These are phyloP conservation scores for Theretra japonica DNA, from an alignment of 2,888 invertebrate species.

Conservation along the genomic window DNA sequence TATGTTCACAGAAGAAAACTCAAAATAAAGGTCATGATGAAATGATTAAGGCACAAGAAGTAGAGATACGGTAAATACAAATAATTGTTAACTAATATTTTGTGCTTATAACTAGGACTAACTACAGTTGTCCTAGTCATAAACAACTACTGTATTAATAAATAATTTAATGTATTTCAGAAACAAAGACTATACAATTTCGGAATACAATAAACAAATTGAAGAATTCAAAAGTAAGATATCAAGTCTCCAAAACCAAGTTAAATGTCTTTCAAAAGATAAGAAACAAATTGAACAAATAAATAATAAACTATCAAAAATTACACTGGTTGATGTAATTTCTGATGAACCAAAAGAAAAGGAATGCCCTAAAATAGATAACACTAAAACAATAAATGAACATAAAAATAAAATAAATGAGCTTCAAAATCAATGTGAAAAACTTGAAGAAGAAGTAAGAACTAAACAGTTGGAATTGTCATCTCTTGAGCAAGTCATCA, in stretches of 20 bases:
- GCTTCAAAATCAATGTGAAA: constrained; percentile 68
- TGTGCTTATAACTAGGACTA: not conserved
- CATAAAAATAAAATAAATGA: constrained; percentile 60
- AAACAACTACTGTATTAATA: constrained; percentile 9
- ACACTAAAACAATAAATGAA: constrained; percentile 45
- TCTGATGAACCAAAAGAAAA: constrained; percentile 33
- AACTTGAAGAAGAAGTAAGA: constrained; percentile 71
- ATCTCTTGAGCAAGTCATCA: constrained; percentile 75
- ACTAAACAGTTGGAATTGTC: constrained; percentile 73
- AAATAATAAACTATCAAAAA: constrained; percentile 37
- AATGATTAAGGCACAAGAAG: constrained; percentile 73
- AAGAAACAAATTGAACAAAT: constrained; percentile 18
- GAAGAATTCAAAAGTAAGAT: constrained; percentile 74
- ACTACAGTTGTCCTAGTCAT: not conserved
- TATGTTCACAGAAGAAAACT: constrained; percentile 42
- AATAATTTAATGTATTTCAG: constrained; percentile 52
- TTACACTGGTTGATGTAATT: constrained; percentile 34
- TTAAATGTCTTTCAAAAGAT: constrained; percentile 18
- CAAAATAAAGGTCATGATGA: constrained; percentile 60
- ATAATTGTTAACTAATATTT: not conserved
- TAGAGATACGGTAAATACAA: constrained; percentile 72
- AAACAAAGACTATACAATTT: constrained; percentile 76
- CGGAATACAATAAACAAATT: constrained; percentile 75
- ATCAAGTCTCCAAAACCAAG: constrained; percentile 54
- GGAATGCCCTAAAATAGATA: constrained; percentile 31